These are phyloP conservation scores for Spondyliosoma cantharus DNA, from an alignment of 2,797 vertebrate genomes.

Conservation along the genomic window DNA sequence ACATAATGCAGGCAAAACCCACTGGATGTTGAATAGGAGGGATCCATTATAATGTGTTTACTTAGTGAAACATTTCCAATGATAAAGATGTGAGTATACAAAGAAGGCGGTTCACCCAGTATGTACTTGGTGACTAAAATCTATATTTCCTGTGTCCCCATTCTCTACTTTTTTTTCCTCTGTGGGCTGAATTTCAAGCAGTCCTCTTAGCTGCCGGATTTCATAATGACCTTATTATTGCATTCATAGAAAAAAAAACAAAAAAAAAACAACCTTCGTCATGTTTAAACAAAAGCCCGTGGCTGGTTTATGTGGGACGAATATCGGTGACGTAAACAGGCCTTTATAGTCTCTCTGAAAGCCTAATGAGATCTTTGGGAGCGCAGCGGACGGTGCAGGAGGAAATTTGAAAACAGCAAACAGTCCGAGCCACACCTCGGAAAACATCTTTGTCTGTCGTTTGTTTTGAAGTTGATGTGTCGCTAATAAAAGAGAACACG, in stretches of 20 bases:
- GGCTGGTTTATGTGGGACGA: conserved; percentile 52
- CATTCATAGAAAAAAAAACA: conserved; percentile 52
- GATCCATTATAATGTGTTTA: conserved; percentile 38
- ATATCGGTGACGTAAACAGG: conserved; percentile 67
- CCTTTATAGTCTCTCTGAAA: conserved; percentile 70
- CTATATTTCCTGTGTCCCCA: neutral
- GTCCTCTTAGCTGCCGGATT: conserved; percentile 35
- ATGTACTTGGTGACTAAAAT: neutral
- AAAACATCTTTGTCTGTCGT: conserved; percentile 44
- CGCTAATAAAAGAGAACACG: conserved; percentile 54
- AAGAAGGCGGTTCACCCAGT: too few species aligned
- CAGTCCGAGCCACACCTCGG: conserved; percentile 36
- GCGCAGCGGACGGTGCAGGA: conserved; percentile 29
- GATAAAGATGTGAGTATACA: neutral
- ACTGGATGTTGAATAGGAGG: conserved; percentile 27
- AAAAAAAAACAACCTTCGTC: conserved; percentile 34
- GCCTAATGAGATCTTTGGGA: conserved; percentile 67
- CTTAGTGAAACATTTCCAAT: conserved; percentile 4
- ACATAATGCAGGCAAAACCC: conserved; percentile 1
- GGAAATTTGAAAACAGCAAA: conserved; percentile 73
- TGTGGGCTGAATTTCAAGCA: conserved; percentile 49
- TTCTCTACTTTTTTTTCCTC: conserved; percentile 6
- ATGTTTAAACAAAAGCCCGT: conserved; percentile 72
- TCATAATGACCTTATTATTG: conserved; percentile 58
- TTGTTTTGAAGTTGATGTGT: conserved; percentile 48